Conservation (phyloP, 2,888 invertebrate species). For the Watsonalla binaria region DNA sequence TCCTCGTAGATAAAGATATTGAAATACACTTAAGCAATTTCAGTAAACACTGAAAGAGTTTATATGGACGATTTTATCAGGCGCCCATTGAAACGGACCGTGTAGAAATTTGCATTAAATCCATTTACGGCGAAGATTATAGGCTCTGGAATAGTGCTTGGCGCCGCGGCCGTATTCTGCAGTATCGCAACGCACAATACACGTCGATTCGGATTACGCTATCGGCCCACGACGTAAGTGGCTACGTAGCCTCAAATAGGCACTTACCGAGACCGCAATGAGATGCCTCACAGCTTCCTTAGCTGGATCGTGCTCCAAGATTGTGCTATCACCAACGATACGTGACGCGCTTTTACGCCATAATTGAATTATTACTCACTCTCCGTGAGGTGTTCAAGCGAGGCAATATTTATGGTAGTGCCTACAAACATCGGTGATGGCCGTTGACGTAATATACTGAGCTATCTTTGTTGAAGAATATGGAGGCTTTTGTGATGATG, state of each 20-base stretch:
- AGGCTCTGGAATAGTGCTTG: conserved; percentile 52
- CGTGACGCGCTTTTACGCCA: conserved; percentile 56
- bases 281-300: conserved; percentile 62
- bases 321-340: conserved; percentile 60
- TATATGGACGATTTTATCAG: conserved; percentile 54
- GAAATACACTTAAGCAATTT: conserved; percentile 46
- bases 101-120: conserved; percentile 66
- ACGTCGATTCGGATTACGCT: conserved; percentile 67
- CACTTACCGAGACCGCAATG: conserved; percentile 66
- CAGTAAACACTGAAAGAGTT: conserved; percentile 42
- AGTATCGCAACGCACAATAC: conserved; percentile 61
- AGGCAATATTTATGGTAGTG: conserved; percentile 42
- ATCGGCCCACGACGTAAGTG: conserved; percentile 62
- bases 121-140: conserved; percentile 66
- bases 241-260: conserved; percentile 68
- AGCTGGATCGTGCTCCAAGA: conserved; percentile 57
- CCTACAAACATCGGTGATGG: conserved; percentile 23
- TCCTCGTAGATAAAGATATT: conserved; percentile 13
- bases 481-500: not conserved
- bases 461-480: not conserved
- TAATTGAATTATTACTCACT: conserved; percentile 65
- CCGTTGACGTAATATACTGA: not conserved
- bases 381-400: conserved; percentile 34
- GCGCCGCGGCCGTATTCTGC: conserved; percentile 37
- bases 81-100: conserved; percentile 48